Evolutionary conservation across 2,113 vertebrate species (phyloP).

Genomic region (Rhegmatorhina hoffmannsi): DNA sequence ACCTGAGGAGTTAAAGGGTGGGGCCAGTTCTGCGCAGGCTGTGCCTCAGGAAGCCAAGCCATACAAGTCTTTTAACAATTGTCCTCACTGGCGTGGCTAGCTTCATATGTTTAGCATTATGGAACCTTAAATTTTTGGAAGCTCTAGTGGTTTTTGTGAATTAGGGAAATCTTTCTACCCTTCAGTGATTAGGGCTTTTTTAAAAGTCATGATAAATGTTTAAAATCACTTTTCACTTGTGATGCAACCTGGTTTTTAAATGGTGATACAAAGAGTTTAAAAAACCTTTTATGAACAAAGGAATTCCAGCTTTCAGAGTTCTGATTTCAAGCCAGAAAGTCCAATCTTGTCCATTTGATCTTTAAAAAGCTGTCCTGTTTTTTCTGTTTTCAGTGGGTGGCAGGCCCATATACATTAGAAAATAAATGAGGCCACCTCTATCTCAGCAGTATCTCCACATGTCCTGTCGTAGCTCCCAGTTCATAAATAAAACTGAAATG

Average conservation of each 20-base stretch:
- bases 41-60: no score
- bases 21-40: no score
- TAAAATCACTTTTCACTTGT: background rate
- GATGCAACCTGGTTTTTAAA: background rate
- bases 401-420: background rate
- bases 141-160: background rate
- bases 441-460: background rate
- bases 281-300: background rate
- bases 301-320: background rate
- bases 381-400: background rate
- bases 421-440: background rate
- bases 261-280: background rate
- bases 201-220: background rate
- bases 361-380: slow-evolving; percentile 14
- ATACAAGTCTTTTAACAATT: background rate
- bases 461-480: background rate
- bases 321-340: background rate
- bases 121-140: background rate
- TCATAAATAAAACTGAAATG: background rate
- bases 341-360: background rate
- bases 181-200: background rate
- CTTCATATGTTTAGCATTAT: background rate
- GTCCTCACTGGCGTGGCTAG: background rate
- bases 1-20: no score
- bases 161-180: background rate